Conservation (phyloP, 2,888 invertebrate species). For the Lordiphosa fenestrarum region DNA sequence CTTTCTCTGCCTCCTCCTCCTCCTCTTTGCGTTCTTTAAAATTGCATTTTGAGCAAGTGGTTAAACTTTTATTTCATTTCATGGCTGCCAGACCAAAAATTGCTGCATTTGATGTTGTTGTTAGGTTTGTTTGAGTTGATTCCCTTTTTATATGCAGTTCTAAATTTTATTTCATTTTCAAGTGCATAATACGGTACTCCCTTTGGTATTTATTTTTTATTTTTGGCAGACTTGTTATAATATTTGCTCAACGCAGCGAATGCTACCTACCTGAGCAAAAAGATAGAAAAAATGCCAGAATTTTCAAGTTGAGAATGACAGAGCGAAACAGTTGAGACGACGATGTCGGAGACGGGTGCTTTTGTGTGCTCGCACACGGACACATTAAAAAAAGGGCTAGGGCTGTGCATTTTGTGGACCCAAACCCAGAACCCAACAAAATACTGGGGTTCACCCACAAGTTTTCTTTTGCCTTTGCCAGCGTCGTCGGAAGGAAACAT, state of each 20-base stretch:
- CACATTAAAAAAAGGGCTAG: constrained; percentile 2
- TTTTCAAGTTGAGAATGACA: constrained; percentile 18
- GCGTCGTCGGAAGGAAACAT: constrained; percentile 55
- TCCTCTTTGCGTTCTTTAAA: constrained; percentile 4
- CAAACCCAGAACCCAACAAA: constrained; percentile 6
- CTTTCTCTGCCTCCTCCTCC: neutral
- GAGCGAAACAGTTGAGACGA: constrained; percentile 16
- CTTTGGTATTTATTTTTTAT: neutral
- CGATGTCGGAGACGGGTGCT: neutral
- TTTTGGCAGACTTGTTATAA: constrained; percentile 14
- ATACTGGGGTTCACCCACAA: constrained; percentile 14
- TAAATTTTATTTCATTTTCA: constrained; percentile 19
- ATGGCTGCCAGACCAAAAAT: constrained; percentile 16
- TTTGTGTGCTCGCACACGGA: neutral
- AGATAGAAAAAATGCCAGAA: constrained; percentile 5
- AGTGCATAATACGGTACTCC: constrained; percentile 6
- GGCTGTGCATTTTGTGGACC: constrained; percentile 16
- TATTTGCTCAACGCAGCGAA: constrained; percentile 13
- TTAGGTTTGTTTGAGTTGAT: neutral
- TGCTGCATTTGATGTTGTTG: constrained; percentile 3
- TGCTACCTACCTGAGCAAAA: constrained; percentile 8
- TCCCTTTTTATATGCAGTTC: constrained; percentile 15
- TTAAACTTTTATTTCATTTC: constrained; percentile 16
- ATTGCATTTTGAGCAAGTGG: constrained; percentile 12
- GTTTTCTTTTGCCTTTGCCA: constrained; percentile 19